Conservation (phyloP, 2,888 invertebrate genomes). For the Synanthedon vespiformis region DNA sequence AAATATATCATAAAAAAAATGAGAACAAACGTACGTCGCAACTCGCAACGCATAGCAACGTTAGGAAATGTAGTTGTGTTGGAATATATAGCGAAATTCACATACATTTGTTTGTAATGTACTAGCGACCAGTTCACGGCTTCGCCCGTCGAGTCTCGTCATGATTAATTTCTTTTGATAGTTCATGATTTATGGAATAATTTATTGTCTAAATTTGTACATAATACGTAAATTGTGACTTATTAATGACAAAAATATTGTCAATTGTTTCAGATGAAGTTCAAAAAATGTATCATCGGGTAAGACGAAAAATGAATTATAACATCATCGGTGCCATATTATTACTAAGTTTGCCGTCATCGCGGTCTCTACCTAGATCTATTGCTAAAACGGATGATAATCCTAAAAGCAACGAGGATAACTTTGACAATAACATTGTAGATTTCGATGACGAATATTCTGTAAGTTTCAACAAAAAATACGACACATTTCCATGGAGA, state of each 20-base stretch:
- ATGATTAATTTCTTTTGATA: no score
- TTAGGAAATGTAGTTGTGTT: no score
- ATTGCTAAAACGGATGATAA: constrained; percentile 20
- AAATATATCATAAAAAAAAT: no score
- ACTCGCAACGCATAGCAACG: no score
- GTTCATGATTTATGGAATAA: no score
- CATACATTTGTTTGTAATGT: no score
- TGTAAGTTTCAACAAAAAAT: constrained; percentile 43
- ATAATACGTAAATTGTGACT: no score
- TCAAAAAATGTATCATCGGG: constrained; percentile 40
- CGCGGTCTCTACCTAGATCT: constrained; percentile 22
- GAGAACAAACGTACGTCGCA: no score
- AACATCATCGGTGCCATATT: constrained; percentile 34
- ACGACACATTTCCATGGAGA: constrained; percentile 37
- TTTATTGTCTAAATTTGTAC: no score
- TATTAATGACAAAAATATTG: not conserved
- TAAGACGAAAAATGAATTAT: constrained; percentile 47
- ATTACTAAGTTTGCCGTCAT: constrained; percentile 23
- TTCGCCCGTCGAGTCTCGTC: no score
- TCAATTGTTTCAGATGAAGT: constrained; percentile 38
- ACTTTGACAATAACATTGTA: constrained; percentile 49
- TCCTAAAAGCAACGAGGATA: constrained; percentile 23
- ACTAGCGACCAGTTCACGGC: no score
- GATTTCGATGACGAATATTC: constrained; percentile 55
- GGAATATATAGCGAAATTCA: no score